Evolutionary conservation across 2,113 vertebrate species (phyloP).

Genomic region (Piaya cayana): DNA sequence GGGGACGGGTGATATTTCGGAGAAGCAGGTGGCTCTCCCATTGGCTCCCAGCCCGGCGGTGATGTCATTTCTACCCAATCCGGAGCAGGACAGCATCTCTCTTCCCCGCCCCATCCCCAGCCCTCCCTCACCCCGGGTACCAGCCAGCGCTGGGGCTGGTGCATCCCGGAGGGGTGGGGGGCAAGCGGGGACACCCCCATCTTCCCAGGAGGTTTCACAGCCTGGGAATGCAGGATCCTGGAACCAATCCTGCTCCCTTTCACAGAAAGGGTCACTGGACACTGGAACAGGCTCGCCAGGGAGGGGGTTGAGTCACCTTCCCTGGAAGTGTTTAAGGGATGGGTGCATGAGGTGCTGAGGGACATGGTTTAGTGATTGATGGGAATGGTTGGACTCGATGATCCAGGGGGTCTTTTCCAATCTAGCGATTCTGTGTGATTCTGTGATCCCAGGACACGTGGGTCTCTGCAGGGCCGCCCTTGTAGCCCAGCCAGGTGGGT

Average conservation of each 20-base stretch:
- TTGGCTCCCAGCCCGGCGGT: neutral
- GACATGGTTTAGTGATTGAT: too few relatives aligned
- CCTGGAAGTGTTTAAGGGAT: too few relatives aligned
- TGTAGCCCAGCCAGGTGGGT: neutral
- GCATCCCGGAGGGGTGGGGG: neutral
- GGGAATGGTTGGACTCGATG: too few relatives aligned
- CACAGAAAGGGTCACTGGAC: too few relatives aligned
- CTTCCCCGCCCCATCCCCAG: neutral
- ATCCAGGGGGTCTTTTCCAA: too few relatives aligned
- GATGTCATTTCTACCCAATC: slow-evolving; percentile 25
- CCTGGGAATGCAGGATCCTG: neutral
- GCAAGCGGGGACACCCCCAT: neutral
- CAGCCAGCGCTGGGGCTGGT: neutral
- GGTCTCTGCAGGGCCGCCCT: fast-evolving
- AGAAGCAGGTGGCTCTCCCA: neutral
- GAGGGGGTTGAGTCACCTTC: too few relatives aligned
- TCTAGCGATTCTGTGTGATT: too few relatives aligned
- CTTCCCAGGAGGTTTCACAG: neutral
- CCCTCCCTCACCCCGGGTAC: neutral
- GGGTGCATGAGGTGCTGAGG: too few relatives aligned
- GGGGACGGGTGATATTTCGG: neutral
- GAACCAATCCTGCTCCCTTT: neutral
- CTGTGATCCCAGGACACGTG: fast-evolving
- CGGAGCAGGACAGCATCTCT: neutral
- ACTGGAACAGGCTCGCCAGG: too few relatives aligned